phyloP scores from a whole-genome alignment of 2,888 invertebrate species.

The Pimpla rufipes region DNA sequence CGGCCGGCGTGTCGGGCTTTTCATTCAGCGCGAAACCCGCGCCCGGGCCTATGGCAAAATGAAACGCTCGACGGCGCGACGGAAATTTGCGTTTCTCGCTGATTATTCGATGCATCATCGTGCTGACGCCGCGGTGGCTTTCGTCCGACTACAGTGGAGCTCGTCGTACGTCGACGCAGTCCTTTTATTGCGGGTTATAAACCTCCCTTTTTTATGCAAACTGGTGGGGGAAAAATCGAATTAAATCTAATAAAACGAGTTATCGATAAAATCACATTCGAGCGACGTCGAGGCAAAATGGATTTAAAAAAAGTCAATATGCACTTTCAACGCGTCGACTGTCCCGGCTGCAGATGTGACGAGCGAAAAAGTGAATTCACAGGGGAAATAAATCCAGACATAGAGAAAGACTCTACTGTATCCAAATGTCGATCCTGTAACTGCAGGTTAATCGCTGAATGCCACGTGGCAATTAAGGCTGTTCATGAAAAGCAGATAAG shows the following conservation, averaged over 20 bases:
- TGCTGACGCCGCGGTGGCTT: conserved; percentile 17
- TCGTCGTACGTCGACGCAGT: neutral
- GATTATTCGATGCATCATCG: conserved; percentile 43
- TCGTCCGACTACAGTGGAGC: conserved; percentile 16
- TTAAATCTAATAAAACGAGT: neutral
- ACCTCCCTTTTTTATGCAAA: neutral
- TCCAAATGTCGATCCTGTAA: neutral
- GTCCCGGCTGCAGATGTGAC: too few relatives aligned
- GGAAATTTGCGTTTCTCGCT: conserved; percentile 38
- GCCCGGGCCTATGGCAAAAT: neutral
- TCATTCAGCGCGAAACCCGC: conserved; percentile 35
- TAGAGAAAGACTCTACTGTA: conserved; percentile 35
- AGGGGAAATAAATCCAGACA: neutral
- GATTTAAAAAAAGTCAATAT: too few relatives aligned
- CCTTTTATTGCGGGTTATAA: neutral
- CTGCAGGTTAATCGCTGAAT: conserved; percentile 13
- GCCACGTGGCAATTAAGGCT: conserved; percentile 29
- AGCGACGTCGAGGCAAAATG: too few relatives aligned
- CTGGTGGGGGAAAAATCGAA: neutral
- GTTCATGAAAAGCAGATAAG: conserved; percentile 33
- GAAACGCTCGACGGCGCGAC: neutral
- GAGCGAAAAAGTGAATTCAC: neutral
- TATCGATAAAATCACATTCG: too few relatives aligned
- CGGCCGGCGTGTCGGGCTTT: conserved; percentile 51
- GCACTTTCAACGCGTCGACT: too few relatives aligned